These are phyloP conservation scores for Semnornis frantzii DNA, from an alignment of 2,113 vertebrate species.

Conservation along the genomic window DNA sequence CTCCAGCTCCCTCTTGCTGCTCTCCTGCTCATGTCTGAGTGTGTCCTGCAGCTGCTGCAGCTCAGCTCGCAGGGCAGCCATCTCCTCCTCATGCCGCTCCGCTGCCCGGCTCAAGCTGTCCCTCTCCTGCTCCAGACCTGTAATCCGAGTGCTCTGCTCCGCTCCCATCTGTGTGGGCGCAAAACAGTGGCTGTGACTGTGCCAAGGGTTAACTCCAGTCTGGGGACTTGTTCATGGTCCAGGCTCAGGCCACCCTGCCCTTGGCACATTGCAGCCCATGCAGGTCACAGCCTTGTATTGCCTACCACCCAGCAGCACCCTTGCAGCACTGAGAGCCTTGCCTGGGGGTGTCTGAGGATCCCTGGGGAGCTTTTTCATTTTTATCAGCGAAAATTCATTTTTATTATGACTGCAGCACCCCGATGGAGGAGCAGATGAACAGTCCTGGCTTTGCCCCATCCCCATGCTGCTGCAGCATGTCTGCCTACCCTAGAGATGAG, in stretches of 20 bases:
- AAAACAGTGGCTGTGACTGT: fast-evolving
- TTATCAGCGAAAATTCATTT: background rate
- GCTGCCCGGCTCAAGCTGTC: constrained; percentile 63
- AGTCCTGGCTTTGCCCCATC: no score
- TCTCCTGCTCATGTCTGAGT: constrained; percentile 75
- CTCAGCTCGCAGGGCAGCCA: constrained; percentile 65
- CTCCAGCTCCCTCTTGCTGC: constrained; percentile 76
- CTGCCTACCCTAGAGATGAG: background rate
- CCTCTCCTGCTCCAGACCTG: constrained; percentile 78
- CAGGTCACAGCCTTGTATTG: background rate
- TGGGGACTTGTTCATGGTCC: background rate
- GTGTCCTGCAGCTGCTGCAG: constrained; percentile 75
- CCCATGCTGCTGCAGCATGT: fast-evolving
- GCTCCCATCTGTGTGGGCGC: constrained; percentile 69
- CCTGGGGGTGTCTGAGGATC: fast-evolving
- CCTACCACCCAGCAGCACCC: fast-evolving
- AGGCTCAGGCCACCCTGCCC: fast-evolving
- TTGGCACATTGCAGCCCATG: fast-evolving
- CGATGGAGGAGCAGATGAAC: background rate
- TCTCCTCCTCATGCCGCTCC: constrained; percentile 73
- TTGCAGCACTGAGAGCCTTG: background rate
- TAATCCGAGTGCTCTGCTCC: constrained; percentile 69
- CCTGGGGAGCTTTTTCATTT: background rate
- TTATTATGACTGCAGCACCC: fast-evolving
- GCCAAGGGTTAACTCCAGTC: fast-evolving